Evolutionary conservation across 1,140 invertebrate species (phyloP), one percentile per base, ranked within the genome.

Genomic region (Drosophila ambigua): DNA sequence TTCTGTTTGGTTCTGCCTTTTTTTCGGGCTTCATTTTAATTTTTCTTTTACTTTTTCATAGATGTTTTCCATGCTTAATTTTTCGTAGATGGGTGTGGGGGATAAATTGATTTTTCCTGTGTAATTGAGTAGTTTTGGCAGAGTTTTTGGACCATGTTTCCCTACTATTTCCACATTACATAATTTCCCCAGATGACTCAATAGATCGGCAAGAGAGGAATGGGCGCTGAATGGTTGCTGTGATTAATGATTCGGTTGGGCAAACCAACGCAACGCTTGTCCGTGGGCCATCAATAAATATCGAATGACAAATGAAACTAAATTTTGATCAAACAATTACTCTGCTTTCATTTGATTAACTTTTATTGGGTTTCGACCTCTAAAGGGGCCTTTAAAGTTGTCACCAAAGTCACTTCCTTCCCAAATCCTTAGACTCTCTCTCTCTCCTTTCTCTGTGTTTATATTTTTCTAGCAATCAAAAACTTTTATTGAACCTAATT

Each of bases 101-200:
- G 20, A 2, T 20, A 62, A 68, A 77, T 77, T 68, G 74, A 77
- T 77, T 77, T 74, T 59, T 53, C 48, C 64, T 53, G 26, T 57
- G 46, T 46, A 66, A 35, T 53, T 45, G n/a, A 49, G 54, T 23
- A n/a, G 16, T 60, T 20, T 20, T 20, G 20, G 20, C 20, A 20
- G 20, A 20, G 20, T 20, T 54, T 43, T 45, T 16, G 23, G 43
- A 2, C 15, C 28, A 13, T 8, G 26, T 43, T 15, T 63, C 5
- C 20, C 24, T 20, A 24, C 23, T 54, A 8, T 41, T 20, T 13
- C 31, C 43, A 44, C 45, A 63, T 72, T 72, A 75, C 61, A 72
- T 73, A 76, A 72, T 62, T 72, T 48, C 52, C 28, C 58, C 73
- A 54, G 71, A 77, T 77, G 71, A 73, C 71, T 77, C 63, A 77